phyloP scores from a whole-genome alignment of 2,888 invertebrate genomes.

The Xestia ashworthii region DNA sequence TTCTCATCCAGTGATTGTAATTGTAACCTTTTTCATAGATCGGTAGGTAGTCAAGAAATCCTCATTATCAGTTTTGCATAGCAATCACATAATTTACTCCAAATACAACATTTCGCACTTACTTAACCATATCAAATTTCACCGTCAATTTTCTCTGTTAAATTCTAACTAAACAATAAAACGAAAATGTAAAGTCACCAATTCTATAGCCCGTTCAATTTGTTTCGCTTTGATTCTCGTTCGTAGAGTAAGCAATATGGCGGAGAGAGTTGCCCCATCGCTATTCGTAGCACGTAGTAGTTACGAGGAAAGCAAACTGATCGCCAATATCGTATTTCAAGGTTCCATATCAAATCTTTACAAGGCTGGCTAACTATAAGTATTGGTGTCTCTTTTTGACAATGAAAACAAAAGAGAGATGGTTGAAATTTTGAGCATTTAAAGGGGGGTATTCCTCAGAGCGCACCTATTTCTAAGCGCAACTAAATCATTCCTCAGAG shows the following conservation, averaged over 20 bases:
- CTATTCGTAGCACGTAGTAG: slow-evolving; percentile 58
- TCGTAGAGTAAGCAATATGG: slow-evolving; percentile 50
- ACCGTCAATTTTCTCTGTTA: background rate
- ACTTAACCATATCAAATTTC: slow-evolving; percentile 16
- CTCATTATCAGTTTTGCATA: background rate
- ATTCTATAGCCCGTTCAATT: slow-evolving; percentile 36
- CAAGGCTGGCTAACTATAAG: slow-evolving; percentile 15
- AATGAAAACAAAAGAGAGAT: background rate
- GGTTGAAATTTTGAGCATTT: background rate
- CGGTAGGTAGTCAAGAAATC: background rate
- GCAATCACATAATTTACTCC: background rate
- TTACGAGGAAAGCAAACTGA: slow-evolving; percentile 60
- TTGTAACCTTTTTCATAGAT: background rate
- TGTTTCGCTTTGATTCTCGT: slow-evolving; percentile 47
- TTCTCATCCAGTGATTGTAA: no score
- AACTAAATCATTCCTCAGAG: no score
- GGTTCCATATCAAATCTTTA: slow-evolving; percentile 59
- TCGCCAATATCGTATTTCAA: slow-evolving; percentile 58
- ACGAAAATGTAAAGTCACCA: slow-evolving; percentile 23
- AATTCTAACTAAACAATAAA: slow-evolving; percentile 30
- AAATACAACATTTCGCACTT: background rate
- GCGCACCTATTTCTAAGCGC: no score
- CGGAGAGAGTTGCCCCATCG: slow-evolving; percentile 47
- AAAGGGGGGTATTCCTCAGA: no score
- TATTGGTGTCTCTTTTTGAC: slow-evolving; percentile 4